A percentile compares a stretch with the other conserved stretches of the same genome.
These are phyloP conservation scores for Corythucha ciliata DNA, from an alignment of 2,888 invertebrate species.

Conservation along the genomic window DNA sequence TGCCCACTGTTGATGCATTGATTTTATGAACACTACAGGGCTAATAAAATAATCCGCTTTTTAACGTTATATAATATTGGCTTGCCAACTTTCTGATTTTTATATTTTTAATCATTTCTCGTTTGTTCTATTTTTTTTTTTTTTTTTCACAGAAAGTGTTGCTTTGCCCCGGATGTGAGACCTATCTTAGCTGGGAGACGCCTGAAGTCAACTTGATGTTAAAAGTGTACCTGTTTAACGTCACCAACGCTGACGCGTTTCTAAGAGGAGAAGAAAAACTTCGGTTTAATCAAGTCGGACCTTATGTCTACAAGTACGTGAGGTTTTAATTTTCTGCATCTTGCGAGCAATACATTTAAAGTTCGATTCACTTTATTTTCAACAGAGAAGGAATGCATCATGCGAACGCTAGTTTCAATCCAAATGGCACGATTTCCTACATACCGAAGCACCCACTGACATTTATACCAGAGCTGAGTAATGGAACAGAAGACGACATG, in stretches of 20 bases:
- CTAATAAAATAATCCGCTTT: no score
- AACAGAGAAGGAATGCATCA: constrained; percentile 63
- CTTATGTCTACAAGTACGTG: constrained; percentile 80
- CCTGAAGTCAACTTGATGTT: constrained; percentile 71
- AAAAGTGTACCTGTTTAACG: constrained; percentile 70
- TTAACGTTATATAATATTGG: no score
- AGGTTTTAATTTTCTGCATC: no score
- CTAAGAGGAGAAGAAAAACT: constrained; percentile 61
- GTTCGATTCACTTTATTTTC: constrained; percentile 32
- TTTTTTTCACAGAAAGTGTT: constrained; percentile 54
- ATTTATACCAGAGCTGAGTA: constrained; percentile 68
- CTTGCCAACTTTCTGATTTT: no score
- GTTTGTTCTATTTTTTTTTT: constrained; percentile 20
- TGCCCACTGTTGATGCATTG: no score
- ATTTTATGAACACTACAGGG: no score
- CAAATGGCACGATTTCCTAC: constrained; percentile 62
- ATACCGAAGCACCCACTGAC: constrained; percentile 61
- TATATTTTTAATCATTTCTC: no score
- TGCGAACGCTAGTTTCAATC: constrained; percentile 59
- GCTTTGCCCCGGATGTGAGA: constrained; percentile 66
- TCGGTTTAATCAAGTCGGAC: constrained; percentile 67
- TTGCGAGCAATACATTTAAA: no score
- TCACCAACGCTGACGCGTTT: constrained; percentile 72
- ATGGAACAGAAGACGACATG: constrained; percentile 64
- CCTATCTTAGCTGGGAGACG: constrained; percentile 70